Conservation (phyloP, 2,797 vertebrate species). For the Delichon dasypus region DNA sequence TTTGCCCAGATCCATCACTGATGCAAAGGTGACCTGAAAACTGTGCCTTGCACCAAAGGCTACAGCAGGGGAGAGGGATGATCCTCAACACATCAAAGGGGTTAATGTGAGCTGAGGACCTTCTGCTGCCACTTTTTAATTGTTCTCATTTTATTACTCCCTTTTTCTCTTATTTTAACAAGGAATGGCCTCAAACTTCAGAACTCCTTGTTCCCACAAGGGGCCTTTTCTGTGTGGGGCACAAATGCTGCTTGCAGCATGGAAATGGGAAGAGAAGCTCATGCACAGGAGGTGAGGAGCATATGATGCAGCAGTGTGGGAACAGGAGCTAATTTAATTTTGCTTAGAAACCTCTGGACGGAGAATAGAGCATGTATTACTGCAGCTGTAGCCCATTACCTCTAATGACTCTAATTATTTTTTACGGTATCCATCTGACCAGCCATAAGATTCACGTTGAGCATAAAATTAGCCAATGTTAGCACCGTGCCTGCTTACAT, state of each 20-base stretch:
- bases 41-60: not conserved
- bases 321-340: constrained; percentile 60
- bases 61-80: not conserved
- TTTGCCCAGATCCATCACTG: not conserved
- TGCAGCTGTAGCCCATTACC: constrained; percentile 61
- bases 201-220: not conserved
- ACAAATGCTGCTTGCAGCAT: not conserved
- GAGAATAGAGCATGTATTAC: constrained; percentile 40
- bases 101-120: not conserved
- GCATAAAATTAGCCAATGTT: constrained; percentile 60
- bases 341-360: constrained; percentile 45
- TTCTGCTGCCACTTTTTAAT: not conserved
- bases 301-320: constrained; percentile 30
- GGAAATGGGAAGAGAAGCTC: not conserved
- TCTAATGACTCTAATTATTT: constrained; percentile 69
- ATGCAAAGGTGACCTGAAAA: not conserved
- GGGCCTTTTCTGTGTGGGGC: not conserved
- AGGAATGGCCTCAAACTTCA: not conserved
- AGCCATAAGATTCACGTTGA: constrained; percentile 48
- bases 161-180: not conserved
- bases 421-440: constrained; percentile 61
- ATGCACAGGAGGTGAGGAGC: not conserved
- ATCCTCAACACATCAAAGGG: not conserved
- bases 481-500: constrained; percentile 24
- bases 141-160: not conserved